phyloP scores from a whole-genome alignment of 1,140 invertebrate genomes.

The Caerostris extrusa region DNA sequence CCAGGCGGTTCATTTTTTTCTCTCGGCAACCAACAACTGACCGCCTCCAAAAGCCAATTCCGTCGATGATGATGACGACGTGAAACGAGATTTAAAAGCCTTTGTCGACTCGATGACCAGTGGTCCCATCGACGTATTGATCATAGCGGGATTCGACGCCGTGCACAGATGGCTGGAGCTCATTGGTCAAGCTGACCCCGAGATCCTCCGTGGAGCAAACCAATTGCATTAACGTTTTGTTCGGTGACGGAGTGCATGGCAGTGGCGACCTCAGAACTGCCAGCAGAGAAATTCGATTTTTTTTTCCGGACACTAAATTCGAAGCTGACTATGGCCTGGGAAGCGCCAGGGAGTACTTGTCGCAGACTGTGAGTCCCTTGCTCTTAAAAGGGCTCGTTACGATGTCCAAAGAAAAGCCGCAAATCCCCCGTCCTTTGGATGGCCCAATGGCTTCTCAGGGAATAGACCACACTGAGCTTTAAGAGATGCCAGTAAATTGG shows the following conservation, averaged over 20 bases:
- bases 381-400: conserved; percentile 66
- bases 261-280: conserved; percentile 42
- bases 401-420: conserved; percentile 55
- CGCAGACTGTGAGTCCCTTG: conserved; percentile 39
- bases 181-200: conserved; percentile 71
- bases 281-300: conserved; percentile 71
- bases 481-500: neutral
- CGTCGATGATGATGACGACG: conserved; percentile 49
- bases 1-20: conserved; percentile 61
- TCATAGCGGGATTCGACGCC: conserved; percentile 67
- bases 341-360: conserved; percentile 56
- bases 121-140: conserved; percentile 69
- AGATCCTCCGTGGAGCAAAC: conserved; percentile 17
- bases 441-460: conserved; percentile 48
- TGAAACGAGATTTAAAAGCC: conserved; percentile 67
- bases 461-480: conserved; percentile 53
- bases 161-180: conserved; percentile 75
- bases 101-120: conserved; percentile 66
- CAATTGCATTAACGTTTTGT: conserved; percentile 70
- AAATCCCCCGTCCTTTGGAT: conserved; percentile 68
- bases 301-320: conserved; percentile 53
- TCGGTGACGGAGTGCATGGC: conserved; percentile 18
- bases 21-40: neutral
- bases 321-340: conserved; percentile 14
- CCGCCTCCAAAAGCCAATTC: conserved; percentile 47